Evolutionary conservation across 2,888 invertebrate genomes (phyloP).

Genomic region (Stenodema calcarata): DNA sequence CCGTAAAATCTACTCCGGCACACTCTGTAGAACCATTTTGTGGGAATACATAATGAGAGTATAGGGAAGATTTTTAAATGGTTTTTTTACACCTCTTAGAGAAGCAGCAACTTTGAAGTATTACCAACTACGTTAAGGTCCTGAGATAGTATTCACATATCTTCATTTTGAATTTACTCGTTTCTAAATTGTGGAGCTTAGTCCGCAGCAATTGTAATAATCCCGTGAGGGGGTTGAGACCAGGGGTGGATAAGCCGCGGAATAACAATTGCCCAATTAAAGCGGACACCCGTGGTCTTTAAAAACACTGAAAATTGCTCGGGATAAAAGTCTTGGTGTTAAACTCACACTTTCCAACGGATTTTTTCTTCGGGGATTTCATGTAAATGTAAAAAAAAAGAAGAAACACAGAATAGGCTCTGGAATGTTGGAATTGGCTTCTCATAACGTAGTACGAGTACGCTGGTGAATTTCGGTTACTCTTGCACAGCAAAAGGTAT

Average conservation of each 20-base stretch:
- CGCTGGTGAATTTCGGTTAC: too few species aligned
- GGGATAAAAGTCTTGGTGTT: slow-evolving; percentile 27
- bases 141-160: not conserved
- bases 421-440: too few species aligned
- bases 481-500: too few species aligned
- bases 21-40: too few species aligned
- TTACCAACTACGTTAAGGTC: not conserved
- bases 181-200: slow-evolving; percentile 8
- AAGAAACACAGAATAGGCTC: too few species aligned
- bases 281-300: slow-evolving; percentile 8
- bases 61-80: too few species aligned
- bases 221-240: not conserved
- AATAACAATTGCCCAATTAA: slow-evolving; percentile 45
- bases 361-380: not conserved
- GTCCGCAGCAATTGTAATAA: not conserved
- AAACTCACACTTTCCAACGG: not conserved
- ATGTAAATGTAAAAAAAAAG: not conserved
- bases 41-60: too few species aligned
- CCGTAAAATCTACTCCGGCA: too few species aligned
- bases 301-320: slow-evolving; percentile 28
- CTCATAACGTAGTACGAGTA: too few species aligned
- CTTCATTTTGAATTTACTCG: not conserved
- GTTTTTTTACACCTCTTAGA: too few species aligned
- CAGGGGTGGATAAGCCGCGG: slow-evolving; percentile 18
- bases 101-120: too few species aligned